Conservation (phyloP, 2,888 invertebrate species). For the Carpatolechia fugitivella region DNA sequence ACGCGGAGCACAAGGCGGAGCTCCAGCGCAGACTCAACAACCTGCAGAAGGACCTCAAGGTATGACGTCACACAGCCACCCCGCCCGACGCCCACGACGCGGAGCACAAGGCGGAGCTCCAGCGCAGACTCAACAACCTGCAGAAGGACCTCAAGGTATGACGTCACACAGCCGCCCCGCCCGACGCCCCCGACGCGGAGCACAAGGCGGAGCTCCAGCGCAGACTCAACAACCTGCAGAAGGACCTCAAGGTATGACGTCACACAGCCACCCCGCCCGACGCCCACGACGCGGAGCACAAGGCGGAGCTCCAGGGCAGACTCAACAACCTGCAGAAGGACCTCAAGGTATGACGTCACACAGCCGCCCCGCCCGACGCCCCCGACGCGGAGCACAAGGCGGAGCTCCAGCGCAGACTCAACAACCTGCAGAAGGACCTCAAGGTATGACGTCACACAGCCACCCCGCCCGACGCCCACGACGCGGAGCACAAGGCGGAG, state of each 20-base stretch:
- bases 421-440: slow-evolving; percentile 85
- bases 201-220: slow-evolving; percentile 84
- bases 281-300: neutral
- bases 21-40: slow-evolving; percentile 83
- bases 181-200: slow-evolving; percentile 53
- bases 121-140: slow-evolving; percentile 78
- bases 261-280: too few relatives aligned
- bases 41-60: slow-evolving; percentile 86
- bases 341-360: slow-evolving; percentile 77
- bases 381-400: slow-evolving; percentile 75
- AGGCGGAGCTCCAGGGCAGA: slow-evolving; percentile 74
- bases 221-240: slow-evolving; percentile 84
- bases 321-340: slow-evolving; percentile 81
- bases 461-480: too few relatives aligned
- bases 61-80: slow-evolving; percentile 41
- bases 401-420: slow-evolving; percentile 84
- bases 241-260: slow-evolving; percentile 81
- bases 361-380: neutral
- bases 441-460: slow-evolving; percentile 68
- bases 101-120: slow-evolving; percentile 61
- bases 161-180: too few relatives aligned
- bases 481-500: slow-evolving; percentile 26
- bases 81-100: too few relatives aligned
- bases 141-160: slow-evolving; percentile 64
- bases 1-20: slow-evolving; percentile 81